Base-by-base conservation (phyloP, 2,888 invertebrate genomes). In the Cremastinae sp. region DNA sequence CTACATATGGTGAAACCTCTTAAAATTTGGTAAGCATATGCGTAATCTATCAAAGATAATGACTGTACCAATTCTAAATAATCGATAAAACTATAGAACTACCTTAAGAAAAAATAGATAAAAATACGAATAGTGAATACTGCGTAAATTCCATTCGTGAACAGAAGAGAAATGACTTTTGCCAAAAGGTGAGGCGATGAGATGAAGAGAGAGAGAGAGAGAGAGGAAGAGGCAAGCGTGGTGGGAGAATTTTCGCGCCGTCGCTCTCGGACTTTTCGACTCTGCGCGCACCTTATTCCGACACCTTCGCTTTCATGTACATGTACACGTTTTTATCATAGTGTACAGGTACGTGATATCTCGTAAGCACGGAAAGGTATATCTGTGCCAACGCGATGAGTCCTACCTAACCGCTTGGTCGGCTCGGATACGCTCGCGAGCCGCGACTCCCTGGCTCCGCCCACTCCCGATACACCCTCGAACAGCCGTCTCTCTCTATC, bases 391-490 rank as follows among this genome's bases (percentile, higher is more conserved):
- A 81, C 80, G n/a, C n/a, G n/a, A n/a, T n/a, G n/a, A n/a, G n/a
- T n/a, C 65, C 80, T 83, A 84, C 80, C 86, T 85, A 85, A 83
- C 84, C 83, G 82, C 83, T 83, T 81, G 83, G 71, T 82, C 81
- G 81, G 81, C 81, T 83, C 80, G 83, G 84, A 79, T 81, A 83
- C 83, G 84, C 81, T 28, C 28, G 28, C 82, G 83, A 80, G 82
- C 82, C 81, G 83, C 82, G 82, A 81, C 82, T 77, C 80, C 75
- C 77, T 84, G 70, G 84, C 86, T 74, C 86, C 86, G 86, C 86
- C 86, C 83, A 86, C 84, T 73, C 80, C 69, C 82, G 84, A 84
- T 85, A 85, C 85, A 68, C 68, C 69, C 81, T 82, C 83, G 56
- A 79, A 72, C 69, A 9, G 9, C 36, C 68, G 53, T 49, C 43